Percentiles rank a stretch among this genome's conserved stretches.
Conservation (phyloP, 2,113 vertebrate genomes). For the Falco punctatus region DNA sequence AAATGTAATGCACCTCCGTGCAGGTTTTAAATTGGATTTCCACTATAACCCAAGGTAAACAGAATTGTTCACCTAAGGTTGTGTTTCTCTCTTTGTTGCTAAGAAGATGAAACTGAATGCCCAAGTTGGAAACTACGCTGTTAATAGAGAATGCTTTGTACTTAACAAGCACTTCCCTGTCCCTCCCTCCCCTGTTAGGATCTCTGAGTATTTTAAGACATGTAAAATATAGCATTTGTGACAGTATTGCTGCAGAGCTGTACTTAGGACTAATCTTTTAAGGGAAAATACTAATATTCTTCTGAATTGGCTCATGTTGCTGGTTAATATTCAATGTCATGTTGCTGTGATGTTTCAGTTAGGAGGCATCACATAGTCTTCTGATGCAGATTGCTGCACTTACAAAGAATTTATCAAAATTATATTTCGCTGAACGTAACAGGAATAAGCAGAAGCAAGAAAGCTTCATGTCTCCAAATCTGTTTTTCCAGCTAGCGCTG, state of each 20-base stretch:
- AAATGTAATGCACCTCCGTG: neutral
- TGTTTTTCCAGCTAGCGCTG: neutral
- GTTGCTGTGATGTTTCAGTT: neutral
- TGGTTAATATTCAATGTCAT: neutral
- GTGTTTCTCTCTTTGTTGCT: neutral
- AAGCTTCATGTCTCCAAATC: neutral
- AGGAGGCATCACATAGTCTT: neutral
- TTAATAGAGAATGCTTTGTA: neutral
- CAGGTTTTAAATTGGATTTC: neutral
- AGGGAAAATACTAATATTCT: neutral
- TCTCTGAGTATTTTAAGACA: neutral
- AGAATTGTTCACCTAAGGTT: neutral
- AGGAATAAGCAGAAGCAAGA: neutral
- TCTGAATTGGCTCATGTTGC: neutral
- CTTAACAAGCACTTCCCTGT: neutral
- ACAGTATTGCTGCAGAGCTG: neutral
- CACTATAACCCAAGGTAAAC: neutral
- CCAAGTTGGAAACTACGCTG: neutral
- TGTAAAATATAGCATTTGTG: neutral
- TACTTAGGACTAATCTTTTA: neutral
- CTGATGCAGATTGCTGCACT: neutral
- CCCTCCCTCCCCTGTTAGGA: neutral
- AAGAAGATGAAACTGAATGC: neutral
- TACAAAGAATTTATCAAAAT: neutral
- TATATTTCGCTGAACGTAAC: neutral